These are phyloP conservation scores for Lasius platythorax DNA, from an alignment of 2,888 invertebrate species.

Conservation along the genomic window DNA sequence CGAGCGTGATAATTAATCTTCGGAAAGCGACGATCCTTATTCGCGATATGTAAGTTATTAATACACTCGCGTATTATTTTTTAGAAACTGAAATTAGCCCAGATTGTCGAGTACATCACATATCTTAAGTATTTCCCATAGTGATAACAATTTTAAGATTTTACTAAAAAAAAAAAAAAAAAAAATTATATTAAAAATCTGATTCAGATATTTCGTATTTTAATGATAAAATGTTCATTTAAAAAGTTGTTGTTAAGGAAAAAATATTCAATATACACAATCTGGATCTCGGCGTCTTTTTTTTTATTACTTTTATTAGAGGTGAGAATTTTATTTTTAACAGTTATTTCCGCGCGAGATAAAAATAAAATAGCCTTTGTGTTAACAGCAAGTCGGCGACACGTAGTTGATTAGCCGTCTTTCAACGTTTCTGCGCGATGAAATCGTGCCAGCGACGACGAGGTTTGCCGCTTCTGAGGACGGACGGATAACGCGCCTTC, in stretches of 20 bases:
- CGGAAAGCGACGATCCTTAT: background rate
- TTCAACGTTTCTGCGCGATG: conserved; percentile 30
- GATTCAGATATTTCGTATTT: background rate
- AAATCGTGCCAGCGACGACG: conserved; percentile 10
- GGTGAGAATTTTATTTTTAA: conserved; percentile 29
- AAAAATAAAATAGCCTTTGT: conserved; percentile 50
- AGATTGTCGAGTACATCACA: background rate
- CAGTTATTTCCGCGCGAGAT: conserved; percentile 38
- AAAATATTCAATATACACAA: background rate
- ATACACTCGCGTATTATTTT: background rate
- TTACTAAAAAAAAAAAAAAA: background rate
- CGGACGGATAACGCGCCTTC: conserved; percentile 12
- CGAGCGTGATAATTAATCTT: conserved; percentile 41
- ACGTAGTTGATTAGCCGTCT: conserved; percentile 48
- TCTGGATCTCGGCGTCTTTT: background rate
- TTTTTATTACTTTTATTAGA: conserved; percentile 10
- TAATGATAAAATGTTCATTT: background rate
- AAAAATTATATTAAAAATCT: background rate
- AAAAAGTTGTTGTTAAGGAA: background rate
- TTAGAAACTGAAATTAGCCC: background rate
- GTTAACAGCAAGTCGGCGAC: conserved; percentile 38
- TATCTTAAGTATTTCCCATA: background rate
- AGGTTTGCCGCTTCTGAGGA: conserved; percentile 27
- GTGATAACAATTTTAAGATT: background rate
- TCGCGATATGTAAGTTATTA: background rate